A percentile compares a stretch with the other conserved stretches of the same genome.
Conservation (phyloP, 2,888 invertebrate species). For the Apocheima hispidaria region DNA sequence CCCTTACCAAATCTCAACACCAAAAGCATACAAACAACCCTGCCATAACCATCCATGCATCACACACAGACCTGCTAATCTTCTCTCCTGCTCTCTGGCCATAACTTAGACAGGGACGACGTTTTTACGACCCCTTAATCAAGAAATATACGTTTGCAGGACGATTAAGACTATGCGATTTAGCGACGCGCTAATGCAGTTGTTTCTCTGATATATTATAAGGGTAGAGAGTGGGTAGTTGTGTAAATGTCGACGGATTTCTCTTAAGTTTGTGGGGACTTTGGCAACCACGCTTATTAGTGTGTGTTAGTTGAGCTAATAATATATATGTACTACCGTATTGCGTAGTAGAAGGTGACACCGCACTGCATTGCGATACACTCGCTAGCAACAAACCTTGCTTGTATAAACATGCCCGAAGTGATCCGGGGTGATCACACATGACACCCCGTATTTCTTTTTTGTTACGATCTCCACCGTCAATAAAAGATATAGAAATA, state of each 20-base stretch:
- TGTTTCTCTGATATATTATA: constrained; percentile 52
- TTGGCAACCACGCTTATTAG: too few species aligned
- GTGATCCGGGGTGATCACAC: too few species aligned
- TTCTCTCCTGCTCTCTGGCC: constrained; percentile 59
- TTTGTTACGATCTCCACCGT: too few species aligned
- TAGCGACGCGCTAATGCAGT: constrained; percentile 79
- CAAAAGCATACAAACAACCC: constrained; percentile 15
- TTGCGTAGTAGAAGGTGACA: too few species aligned
- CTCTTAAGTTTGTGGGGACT: background rate
- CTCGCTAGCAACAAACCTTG: too few species aligned
- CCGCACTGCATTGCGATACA: too few species aligned
- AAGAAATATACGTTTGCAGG: constrained; percentile 80
- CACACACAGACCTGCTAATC: constrained; percentile 30
- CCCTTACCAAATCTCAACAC: background rate
- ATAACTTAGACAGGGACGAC: constrained; percentile 78
- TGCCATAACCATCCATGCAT: constrained; percentile 28
- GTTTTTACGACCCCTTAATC: constrained; percentile 81
- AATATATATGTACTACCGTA: too few species aligned
- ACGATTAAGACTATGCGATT: constrained; percentile 77
- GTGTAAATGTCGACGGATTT: constrained; percentile 4
- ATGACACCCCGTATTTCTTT: too few species aligned
- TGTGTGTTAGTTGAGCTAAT: too few species aligned
- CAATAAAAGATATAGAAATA: too few species aligned
- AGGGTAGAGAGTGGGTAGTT: constrained; percentile 15
- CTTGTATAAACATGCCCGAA: too few species aligned